Evolutionary conservation across 2,113 vertebrate genomes (phyloP), one percentile per base, ranked within the genome.

Genomic region (Myotis davidii): DNA sequence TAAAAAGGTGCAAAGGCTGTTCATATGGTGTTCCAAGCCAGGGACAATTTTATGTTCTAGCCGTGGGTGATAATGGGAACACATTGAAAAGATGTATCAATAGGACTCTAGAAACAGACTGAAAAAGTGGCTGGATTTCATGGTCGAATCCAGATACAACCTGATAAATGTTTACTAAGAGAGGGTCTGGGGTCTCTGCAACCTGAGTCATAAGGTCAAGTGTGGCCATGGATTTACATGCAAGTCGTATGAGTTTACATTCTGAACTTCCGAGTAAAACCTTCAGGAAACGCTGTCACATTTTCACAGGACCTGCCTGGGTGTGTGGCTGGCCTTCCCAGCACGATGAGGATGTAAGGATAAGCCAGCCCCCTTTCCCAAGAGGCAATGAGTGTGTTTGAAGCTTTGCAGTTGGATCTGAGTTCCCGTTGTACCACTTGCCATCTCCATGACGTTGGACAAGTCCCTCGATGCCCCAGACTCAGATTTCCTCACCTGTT

Each of bases 1-100:
- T 93, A 32, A 84, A 97, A 97, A 96, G 94, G 94, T 97, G 67
- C 95, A 73, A 96, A 94, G 73, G 90, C 86, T 85, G 85, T 96
- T 96, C 90, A 72, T 64, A 61, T 95, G 95, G 91, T 95, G 89
- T 95, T 94, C 92, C 37, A 52, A 96, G 69, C 50, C 65, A 64
- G 79, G 91, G 84, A 82, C 76, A 77, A 83, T 96, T 97, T 95
- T 94, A 91, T 93, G 78, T 95, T 78, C 78, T 82, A 72, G 84
- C 37, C 1, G 77, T 87, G 94, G 88, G 81, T 93, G 94, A 88
- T 56, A 94, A 94, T 17, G 42, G 45, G 85, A 96, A 65, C 67
- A 78, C 54, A 39, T 0, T 78, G 81, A 81, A 77, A 65, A 79
- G 76, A 73, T 34, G 13, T 17, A 88, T 94, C 76, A 95, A 52